These are phyloP conservation scores for Ceyx margarethae DNA, from an alignment of 2,113 vertebrate genomes.

Conservation along the genomic window DNA sequence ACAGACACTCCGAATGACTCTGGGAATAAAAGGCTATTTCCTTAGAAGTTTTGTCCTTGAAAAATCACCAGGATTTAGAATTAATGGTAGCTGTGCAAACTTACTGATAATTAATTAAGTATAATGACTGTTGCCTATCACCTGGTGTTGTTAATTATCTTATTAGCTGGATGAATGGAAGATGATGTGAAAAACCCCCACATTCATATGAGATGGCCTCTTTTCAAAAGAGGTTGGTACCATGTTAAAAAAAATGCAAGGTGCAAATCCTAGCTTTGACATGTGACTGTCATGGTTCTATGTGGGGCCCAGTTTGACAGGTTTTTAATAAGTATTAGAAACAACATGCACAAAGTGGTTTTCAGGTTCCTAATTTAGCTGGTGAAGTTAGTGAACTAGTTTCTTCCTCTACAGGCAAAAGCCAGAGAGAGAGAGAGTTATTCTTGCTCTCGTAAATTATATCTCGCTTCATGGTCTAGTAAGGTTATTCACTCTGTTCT, in stretches of 20 bases:
- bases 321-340: background rate
- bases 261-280: background rate
- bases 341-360: background rate
- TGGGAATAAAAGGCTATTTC: background rate
- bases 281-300: background rate
- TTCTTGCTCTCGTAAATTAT: background rate
- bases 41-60: background rate
- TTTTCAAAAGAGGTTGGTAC: background rate
- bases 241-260: background rate
- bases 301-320: background rate
- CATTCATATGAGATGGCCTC: background rate
- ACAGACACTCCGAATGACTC: background rate
- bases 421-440: background rate
- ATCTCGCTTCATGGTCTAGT: background rate
- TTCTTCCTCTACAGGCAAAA: background rate
- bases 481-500: background rate
- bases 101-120: background rate
- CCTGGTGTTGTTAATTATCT: background rate
- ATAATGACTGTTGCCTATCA: background rate
- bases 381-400: background rate
- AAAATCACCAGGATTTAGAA: background rate
- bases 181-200: background rate
- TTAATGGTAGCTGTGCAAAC: background rate
- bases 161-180: background rate
- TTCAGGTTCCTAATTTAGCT: background rate